Percentiles rank a stretch among this genome's conserved stretches.
These are phyloP conservation scores for Onychomys torridus DNA, from an alignment of 2,797 vertebrate species.

Conservation along the genomic window DNA sequence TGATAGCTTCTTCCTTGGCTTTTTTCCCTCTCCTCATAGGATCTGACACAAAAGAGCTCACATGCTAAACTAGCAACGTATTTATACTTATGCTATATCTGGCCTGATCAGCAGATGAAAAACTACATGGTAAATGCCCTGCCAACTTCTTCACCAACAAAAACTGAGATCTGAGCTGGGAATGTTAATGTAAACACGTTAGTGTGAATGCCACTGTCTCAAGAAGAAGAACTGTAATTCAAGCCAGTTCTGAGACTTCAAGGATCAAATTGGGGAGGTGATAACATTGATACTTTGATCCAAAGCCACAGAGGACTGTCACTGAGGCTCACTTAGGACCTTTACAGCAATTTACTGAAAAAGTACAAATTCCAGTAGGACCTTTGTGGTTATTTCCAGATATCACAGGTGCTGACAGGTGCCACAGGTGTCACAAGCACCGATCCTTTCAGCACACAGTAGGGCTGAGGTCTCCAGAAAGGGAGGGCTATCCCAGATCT, in stretches of 20 bases:
- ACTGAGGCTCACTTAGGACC: background rate
- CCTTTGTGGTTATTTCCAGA: background rate
- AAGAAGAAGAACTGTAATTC: conserved; percentile 18
- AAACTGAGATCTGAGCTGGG: conserved; percentile 19
- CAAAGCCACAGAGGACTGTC: background rate
- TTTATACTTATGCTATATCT: background rate
- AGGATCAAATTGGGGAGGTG: background rate
- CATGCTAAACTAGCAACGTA: conserved; percentile 42
- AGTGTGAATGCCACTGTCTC: background rate
- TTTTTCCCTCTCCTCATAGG: background rate
- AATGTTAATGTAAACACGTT: background rate
- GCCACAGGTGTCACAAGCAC: background rate
- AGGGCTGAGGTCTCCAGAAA: background rate
- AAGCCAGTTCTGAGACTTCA: background rate
- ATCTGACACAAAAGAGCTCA: background rate
- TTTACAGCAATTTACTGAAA: background rate
- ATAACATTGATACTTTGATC: background rate
- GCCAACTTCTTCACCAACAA: background rate
- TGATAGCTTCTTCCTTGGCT: background rate
- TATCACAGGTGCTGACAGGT: background rate
- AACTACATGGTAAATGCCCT: background rate
- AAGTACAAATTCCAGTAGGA: background rate
- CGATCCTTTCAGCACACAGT: background rate
- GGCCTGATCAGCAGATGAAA: background rate
- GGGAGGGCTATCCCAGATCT: background rate